Conservation (phyloP, 2,888 invertebrate species). For the Melipona beecheii region DNA sequence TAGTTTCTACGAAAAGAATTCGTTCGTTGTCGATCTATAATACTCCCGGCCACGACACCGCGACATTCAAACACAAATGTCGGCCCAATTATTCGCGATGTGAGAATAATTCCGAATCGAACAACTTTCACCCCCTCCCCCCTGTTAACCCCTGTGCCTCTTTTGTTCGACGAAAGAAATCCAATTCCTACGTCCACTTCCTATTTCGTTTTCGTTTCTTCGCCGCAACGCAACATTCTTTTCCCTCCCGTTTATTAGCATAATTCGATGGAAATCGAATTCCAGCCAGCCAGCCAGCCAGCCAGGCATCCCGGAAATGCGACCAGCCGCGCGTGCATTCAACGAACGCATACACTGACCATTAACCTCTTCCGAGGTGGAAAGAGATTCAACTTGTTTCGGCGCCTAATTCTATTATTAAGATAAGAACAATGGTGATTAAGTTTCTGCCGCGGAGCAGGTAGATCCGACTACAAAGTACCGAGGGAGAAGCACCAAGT, state of each 20-base stretch:
- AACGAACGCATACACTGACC: slow-evolving; percentile 4
- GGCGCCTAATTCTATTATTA: slow-evolving; percentile 26
- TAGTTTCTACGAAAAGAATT: neutral
- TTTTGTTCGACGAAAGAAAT: slow-evolving; percentile 16
- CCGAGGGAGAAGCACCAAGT: neutral
- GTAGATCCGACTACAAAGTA: neutral
- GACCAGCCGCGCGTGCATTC: neutral
- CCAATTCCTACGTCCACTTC: slow-evolving; percentile 7
- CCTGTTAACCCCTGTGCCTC: neutral
- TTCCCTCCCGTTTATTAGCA: slow-evolving; percentile 47
- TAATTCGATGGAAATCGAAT: slow-evolving; percentile 56
- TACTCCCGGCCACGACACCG: neutral
- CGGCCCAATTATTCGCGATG: neutral
- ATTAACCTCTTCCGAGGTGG: slow-evolving; percentile 22
- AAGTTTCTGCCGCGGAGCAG: neutral
- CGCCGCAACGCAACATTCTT: slow-evolving; percentile 25
- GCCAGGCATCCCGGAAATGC: slow-evolving; percentile 29
- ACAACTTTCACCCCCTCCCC: neutral
- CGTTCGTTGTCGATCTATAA: neutral
- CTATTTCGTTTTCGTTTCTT: neutral
- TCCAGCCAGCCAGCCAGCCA: neutral
- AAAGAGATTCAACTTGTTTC: neutral
- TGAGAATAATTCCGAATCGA: neutral
- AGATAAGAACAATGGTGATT: slow-evolving; percentile 38
- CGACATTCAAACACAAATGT: neutral